Evolutionary conservation across 2,113 vertebrate species (phyloP).

Genomic region (Corythornis cristatus): DNA sequence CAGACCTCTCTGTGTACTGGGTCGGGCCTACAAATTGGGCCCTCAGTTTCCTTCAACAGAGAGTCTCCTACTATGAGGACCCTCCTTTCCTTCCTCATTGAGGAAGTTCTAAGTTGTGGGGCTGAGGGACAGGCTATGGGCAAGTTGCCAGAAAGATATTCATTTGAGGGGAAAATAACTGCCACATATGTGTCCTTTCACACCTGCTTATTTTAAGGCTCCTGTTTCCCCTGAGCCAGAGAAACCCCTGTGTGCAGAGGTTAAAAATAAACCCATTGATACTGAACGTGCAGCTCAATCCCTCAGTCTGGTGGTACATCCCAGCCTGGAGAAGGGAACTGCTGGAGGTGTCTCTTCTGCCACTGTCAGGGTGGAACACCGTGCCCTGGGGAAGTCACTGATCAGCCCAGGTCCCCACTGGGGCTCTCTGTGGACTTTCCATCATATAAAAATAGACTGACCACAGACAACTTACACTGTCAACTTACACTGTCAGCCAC

Average conservation of each 20-base stretch:
- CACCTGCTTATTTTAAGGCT: not conserved
- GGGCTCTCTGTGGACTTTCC: not conserved
- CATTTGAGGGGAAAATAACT: not conserved
- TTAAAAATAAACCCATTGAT: not conserved
- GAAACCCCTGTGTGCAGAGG: rapidly evolving
- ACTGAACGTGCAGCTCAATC: rapidly evolving
- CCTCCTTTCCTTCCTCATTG: no score
- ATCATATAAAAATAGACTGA: not conserved
- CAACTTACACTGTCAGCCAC: not conserved
- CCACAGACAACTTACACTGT: not conserved
- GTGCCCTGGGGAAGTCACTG: rapidly evolving
- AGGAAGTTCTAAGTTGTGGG: no score
- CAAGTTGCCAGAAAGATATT: no score
- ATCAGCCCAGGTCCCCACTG: not conserved
- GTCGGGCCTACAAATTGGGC: no score
- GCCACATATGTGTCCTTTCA: rapidly evolving
- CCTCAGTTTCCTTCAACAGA: no score
- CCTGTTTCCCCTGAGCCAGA: rapidly evolving
- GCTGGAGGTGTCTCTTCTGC: not conserved
- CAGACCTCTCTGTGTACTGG: no score
- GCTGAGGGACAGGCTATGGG: no score
- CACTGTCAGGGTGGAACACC: rapidly evolving
- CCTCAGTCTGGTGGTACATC: rapidly evolving
- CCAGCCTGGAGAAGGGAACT: not conserved
- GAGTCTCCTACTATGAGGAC: no score